phyloP scores from a whole-genome alignment of 2,797 vertebrate genomes.

The Zalophus californianus region DNA sequence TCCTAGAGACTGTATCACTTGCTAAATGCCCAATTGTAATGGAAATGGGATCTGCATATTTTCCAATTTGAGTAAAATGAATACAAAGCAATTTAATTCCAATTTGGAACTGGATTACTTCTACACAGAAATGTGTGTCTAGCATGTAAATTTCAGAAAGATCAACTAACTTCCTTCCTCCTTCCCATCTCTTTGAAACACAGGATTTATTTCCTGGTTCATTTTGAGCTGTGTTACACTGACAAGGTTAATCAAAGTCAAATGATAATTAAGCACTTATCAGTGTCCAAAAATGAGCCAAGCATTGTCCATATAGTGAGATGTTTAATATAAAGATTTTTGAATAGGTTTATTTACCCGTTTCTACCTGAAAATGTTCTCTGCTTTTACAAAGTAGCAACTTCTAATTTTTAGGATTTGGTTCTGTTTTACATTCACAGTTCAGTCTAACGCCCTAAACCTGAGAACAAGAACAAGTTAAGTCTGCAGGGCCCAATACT shows the following conservation, averaged over 20 bases:
- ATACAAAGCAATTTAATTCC: slow-evolving; percentile 68
- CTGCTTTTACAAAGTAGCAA: slow-evolving; percentile 26
- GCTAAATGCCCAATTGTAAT: not conserved
- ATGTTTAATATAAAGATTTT: not conserved
- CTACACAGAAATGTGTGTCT: not conserved
- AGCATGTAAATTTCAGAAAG: slow-evolving; percentile 45
- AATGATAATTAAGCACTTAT: slow-evolving; percentile 33
- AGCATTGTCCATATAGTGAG: not conserved
- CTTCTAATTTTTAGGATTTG: slow-evolving; percentile 40
- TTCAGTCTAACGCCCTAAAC: not conserved
- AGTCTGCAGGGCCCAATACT: not conserved
- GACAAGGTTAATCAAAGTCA: slow-evolving; percentile 63
- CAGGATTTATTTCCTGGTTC: not conserved
- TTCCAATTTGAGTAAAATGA: slow-evolving; percentile 62
- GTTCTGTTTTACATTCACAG: not conserved
- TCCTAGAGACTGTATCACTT: not conserved
- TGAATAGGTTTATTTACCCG: not conserved
- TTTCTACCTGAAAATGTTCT: slow-evolving; percentile 30
- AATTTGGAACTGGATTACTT: slow-evolving; percentile 55
- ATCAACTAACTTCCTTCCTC: not conserved
- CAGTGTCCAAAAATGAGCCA: not conserved
- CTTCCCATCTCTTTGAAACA: not conserved
- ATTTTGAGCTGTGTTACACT: not conserved
- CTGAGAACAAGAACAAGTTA: not conserved
- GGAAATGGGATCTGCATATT: slow-evolving; percentile 52